phyloP scores from a whole-genome alignment of 2,888 invertebrate genomes.

The Tachina lurida region DNA sequence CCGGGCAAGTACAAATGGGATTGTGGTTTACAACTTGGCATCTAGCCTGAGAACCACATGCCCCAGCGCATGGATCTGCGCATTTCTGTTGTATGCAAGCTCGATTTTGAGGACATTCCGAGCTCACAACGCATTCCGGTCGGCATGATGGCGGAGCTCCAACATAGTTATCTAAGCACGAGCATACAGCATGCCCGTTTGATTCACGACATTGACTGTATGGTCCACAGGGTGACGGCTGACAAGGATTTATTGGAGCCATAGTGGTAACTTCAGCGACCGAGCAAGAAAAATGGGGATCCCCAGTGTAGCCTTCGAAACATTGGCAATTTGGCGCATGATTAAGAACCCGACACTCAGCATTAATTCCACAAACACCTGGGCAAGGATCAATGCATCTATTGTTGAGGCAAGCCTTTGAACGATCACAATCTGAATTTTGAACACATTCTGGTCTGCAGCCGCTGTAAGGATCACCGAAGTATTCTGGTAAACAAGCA shows the following conservation, averaged over 20 bases:
- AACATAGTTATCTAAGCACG: constrained; percentile 85
- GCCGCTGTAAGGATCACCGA: constrained; percentile 90
- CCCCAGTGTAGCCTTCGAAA: constrained; percentile 88
- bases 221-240: constrained; percentile 87
- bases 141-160: constrained; percentile 87
- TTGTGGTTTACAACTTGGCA: constrained; percentile 88
- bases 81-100: constrained; percentile 87
- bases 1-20: constrained; percentile 87
- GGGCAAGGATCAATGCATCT: constrained; percentile 91
- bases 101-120: constrained; percentile 87
- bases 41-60: constrained; percentile 86
- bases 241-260: constrained; percentile 84
- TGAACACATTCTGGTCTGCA: constrained; percentile 92
- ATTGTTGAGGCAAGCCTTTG: constrained; percentile 89
- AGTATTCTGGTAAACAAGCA: constrained; percentile 88
- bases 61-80: constrained; percentile 86
- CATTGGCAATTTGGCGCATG: constrained; percentile 91
- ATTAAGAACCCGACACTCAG: constrained; percentile 89
- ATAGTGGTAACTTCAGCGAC: constrained; percentile 78
- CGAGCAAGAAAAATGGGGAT: constrained; percentile 87
- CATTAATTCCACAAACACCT: constrained; percentile 90
- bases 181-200: constrained; percentile 86
- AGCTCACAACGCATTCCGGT: constrained; percentile 87
- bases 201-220: constrained; percentile 86
- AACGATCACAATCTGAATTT: constrained; percentile 89